Conservation (phyloP, 2,113 vertebrate genomes). For the Neoarius graeffei region DNA sequence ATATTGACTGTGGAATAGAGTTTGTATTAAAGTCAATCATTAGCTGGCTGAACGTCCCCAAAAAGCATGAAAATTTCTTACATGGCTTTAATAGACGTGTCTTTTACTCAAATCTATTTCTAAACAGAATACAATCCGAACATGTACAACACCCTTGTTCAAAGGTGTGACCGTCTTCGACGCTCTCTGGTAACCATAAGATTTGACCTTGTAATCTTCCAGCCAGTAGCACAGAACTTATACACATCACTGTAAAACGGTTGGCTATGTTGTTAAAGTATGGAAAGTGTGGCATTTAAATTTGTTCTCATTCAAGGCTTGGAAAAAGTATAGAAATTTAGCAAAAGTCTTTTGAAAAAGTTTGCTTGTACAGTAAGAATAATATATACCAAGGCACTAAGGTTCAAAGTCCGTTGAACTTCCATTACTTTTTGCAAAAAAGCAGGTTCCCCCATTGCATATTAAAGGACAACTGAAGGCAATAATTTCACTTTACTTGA, state of each 20-base stretch:
- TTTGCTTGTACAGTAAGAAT: not conserved
- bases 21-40: too few relatives aligned
- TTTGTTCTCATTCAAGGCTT: not conserved
- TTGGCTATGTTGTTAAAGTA: too few relatives aligned
- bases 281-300: not conserved
- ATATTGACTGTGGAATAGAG: too few relatives aligned
- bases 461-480: not conserved
- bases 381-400: not conserved
- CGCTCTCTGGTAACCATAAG: not conserved
- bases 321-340: not conserved
- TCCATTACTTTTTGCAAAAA: not conserved
- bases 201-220: not conserved
- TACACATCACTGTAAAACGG: not conserved
- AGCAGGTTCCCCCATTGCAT: not conserved
- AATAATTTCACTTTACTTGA: too few relatives aligned
- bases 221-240: not conserved
- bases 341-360: not conserved
- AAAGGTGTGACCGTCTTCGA: not conserved
- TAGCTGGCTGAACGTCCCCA: not conserved
- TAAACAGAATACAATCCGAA: not conserved
- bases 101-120: not conserved
- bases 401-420: not conserved
- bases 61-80: not conserved
- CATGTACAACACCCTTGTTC: not conserved
- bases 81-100: not conserved